Conservation (phyloP, 2,888 invertebrate genomes). For the Apodemia zela region DNA sequence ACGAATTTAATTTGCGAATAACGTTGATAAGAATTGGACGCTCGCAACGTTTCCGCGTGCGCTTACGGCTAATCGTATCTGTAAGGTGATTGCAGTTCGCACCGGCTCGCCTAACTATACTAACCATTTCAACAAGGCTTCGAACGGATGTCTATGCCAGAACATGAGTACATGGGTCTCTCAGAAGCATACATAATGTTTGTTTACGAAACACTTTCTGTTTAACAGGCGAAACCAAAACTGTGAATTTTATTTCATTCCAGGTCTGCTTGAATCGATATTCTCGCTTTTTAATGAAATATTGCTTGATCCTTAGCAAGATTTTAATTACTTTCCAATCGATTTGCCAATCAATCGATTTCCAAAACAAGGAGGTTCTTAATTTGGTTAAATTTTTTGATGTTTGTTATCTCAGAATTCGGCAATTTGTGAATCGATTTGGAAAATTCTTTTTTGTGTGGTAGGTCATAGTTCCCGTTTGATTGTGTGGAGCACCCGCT, state of each 20-base stretch:
- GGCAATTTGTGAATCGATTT: too few relatives aligned
- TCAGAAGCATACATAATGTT: constrained; percentile 24
- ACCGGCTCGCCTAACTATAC: constrained; percentile 64
- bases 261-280: background rate
- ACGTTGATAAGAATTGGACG: constrained; percentile 24
- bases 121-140: constrained; percentile 43
- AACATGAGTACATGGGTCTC: background rate
- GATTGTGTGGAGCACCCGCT: too few relatives aligned
- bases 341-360: too few relatives aligned
- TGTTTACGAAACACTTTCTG: constrained; percentile 25
- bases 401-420: too few relatives aligned
- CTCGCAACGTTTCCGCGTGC: constrained; percentile 49
- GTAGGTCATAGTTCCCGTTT: too few relatives aligned
- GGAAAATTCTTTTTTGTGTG: too few relatives aligned
- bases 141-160: constrained; percentile 46
- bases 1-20: constrained; percentile 1
- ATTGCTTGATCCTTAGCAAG: background rate
- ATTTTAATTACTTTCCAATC: too few relatives aligned
- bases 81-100: constrained; percentile 64
- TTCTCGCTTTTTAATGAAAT: background rate
- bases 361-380: background rate
- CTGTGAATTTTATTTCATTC: constrained; percentile 1
- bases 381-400: background rate
- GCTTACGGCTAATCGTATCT: constrained; percentile 57
- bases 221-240: constrained; percentile 1